These are phyloP conservation scores for Cephus pulcher DNA, from an alignment of 2,888 invertebrate species.

Conservation along the genomic window DNA sequence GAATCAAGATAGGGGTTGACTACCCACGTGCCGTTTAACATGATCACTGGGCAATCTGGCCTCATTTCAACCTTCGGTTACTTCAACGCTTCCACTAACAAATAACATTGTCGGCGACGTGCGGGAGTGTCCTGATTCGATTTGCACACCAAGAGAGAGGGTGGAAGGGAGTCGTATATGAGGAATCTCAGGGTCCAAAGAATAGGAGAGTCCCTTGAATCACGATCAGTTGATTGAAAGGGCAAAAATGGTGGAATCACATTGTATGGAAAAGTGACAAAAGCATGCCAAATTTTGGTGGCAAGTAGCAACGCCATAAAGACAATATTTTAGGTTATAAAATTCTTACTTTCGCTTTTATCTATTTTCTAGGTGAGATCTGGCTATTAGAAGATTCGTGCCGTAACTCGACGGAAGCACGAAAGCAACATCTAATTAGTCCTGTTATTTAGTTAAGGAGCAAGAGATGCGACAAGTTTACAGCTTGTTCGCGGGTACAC, in stretches of 20 bases:
- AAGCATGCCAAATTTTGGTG: not conserved
- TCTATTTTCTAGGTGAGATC: not conserved
- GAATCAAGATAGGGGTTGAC: conserved; percentile 39
- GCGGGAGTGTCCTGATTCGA: conserved; percentile 60
- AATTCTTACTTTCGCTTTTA: conserved; percentile 1
- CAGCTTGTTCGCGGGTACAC: conserved; percentile 19
- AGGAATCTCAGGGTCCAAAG: not conserved
- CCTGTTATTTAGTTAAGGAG: conserved; percentile 57
- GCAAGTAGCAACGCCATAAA: not conserved
- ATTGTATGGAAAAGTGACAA: not conserved
- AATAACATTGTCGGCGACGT: conserved; percentile 63
- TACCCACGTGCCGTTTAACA: conserved; percentile 66
- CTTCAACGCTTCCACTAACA: conserved; percentile 64
- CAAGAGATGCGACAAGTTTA: conserved; percentile 33
- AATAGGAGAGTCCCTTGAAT: not conserved
- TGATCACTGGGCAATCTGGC: conserved; percentile 66
- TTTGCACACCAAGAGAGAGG: conserved; percentile 58
- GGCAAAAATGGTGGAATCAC: not conserved
- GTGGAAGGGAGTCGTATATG: conserved; percentile 6
- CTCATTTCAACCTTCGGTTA: conserved; percentile 65
- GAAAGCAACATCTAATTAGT: conserved; percentile 50
- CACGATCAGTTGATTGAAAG: not conserved
- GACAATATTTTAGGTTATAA: not conserved
- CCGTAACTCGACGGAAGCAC: conserved; percentile 30
- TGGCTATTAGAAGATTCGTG: conserved; percentile 28